A percentile compares a stretch with the other conserved stretches of the same genome.
These are phyloP conservation scores for Miichthys miiuy DNA, from an alignment of 2,797 vertebrate species.

Conservation along the genomic window DNA sequence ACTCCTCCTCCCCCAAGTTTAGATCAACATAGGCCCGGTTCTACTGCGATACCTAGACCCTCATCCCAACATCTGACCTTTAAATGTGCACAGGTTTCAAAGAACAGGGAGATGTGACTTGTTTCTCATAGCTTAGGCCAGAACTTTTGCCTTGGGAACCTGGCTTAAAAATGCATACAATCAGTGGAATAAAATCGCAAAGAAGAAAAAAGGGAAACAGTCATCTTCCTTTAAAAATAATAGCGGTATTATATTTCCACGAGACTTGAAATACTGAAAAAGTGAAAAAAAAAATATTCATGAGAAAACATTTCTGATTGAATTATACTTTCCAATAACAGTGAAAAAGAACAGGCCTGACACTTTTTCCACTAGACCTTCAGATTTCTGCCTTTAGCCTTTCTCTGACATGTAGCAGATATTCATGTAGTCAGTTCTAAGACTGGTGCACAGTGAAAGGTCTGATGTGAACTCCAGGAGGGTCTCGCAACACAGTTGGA, in stretches of 20 bases:
- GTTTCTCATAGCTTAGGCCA: conserved; percentile 24
- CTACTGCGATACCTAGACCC: conserved; percentile 49
- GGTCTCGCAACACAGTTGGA: conserved; percentile 56
- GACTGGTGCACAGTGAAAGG: conserved; percentile 65
- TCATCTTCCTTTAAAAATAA: conserved; percentile 46
- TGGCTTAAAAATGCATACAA: conserved; percentile 20
- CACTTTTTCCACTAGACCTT: conserved; percentile 15
- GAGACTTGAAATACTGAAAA: conserved; percentile 33
- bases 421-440: conserved; percentile 48
- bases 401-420: conserved; percentile 50
- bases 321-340: conserved; percentile 48
- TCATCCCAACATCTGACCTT: conserved; percentile 45
- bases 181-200: conserved; percentile 17
- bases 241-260: conserved; percentile 41
- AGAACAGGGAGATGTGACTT: conserved; percentile 18
- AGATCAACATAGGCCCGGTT: conserved; percentile 54
- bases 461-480: conserved; percentile 42
- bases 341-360: conserved; percentile 33
- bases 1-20: conserved; percentile 74
- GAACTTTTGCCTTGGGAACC: conserved; percentile 25
- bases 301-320: conserved; percentile 46
- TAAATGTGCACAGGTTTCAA: conserved; percentile 58
- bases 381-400: conserved; percentile 43
- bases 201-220: conserved; percentile 16
- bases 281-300: conserved; percentile 2